Evolutionary conservation across 2,113 vertebrate species (phyloP).

Genomic region (Xenus cinereus): DNA sequence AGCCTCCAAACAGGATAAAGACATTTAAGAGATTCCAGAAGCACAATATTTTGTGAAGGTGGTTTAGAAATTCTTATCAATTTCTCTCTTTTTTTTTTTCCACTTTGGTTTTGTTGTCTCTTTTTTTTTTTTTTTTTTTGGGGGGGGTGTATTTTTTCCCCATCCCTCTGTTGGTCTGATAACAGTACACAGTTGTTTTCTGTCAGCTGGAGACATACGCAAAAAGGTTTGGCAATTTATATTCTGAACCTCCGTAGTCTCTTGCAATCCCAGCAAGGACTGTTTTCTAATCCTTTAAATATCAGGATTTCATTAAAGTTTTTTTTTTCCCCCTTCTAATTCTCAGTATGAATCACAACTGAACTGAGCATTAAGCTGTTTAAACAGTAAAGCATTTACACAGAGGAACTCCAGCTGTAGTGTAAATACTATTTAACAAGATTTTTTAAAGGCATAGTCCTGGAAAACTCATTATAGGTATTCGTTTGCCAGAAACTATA

Average conservation of each 20-base stretch:
- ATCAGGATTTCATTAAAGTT: slow-evolving; percentile 27
- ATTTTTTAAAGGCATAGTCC: slow-evolving; percentile 10
- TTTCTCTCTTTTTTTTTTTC: neutral
- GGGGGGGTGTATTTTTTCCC: neutral
- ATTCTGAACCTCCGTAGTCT: neutral
- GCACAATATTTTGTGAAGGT: neutral
- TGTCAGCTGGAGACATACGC: neutral
- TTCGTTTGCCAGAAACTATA: slow-evolving; percentile 60
- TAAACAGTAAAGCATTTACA: slow-evolving; percentile 38
- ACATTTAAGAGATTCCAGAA: neutral
- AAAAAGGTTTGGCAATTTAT: neutral
- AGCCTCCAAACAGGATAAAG: neutral
- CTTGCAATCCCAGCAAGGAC: neutral
- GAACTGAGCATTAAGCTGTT: slow-evolving; percentile 5
- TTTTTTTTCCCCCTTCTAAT: neutral
- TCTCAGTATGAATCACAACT: slow-evolving; percentile 31
- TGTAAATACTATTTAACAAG: slow-evolving; percentile 42
- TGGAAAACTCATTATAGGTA: slow-evolving; percentile 57
- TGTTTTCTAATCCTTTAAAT: slow-evolving; percentile 21
- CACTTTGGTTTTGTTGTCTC: neutral
- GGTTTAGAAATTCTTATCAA: neutral
- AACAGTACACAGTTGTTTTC: neutral
- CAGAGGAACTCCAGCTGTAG: slow-evolving; percentile 25
- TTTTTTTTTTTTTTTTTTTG: neutral
- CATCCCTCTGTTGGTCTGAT: neutral